phyloP scores from a whole-genome alignment of 2,888 invertebrate genomes.

The Paralinhomoeus sp. region DNA sequence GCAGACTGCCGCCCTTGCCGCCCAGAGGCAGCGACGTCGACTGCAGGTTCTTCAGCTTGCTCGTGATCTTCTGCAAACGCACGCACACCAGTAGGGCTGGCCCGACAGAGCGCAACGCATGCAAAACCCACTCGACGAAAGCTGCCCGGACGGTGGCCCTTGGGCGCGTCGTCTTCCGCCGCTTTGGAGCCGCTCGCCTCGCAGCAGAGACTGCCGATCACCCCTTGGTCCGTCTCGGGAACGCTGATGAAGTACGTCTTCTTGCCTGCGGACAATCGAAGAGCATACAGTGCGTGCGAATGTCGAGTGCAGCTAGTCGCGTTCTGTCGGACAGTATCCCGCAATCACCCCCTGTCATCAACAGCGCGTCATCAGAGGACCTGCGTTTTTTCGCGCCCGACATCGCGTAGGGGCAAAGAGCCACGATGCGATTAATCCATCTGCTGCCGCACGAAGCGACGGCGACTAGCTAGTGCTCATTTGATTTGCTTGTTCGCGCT shows the following conservation, averaged over 20 bases:
- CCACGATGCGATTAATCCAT: too few relatives aligned
- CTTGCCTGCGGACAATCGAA: conserved; percentile 13
- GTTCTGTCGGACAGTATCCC: too few relatives aligned
- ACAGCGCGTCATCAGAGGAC: too few relatives aligned
- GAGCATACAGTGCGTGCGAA: not conserved
- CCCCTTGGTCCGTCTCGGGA: not conserved
- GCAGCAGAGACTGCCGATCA: conserved; percentile 5
- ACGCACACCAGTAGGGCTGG: not conserved
- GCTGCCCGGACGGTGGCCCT: not conserved
- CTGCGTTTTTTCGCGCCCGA: too few relatives aligned
- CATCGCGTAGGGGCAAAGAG: too few relatives aligned
- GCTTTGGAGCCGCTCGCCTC: conserved; percentile 7
- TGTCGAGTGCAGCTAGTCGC: too few relatives aligned
- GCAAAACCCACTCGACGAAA: too few relatives aligned
- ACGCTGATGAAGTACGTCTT: conserved; percentile 66
- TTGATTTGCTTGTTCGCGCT: too few relatives aligned
- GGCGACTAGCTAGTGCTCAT: too few relatives aligned
- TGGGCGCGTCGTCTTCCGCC: not conserved
- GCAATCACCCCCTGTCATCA: too few relatives aligned
- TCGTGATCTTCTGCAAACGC: conserved; percentile 15
- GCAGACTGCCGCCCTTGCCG: conserved; percentile 11
- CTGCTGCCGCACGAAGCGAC: too few relatives aligned
- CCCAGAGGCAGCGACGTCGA: conserved; percentile 16
- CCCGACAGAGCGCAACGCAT: too few relatives aligned
- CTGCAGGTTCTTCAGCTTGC: conserved; percentile 17